A percentile compares a stretch with the other conserved stretches of the same genome.
Evolutionary conservation across 1,140 invertebrate species (phyloP).

Genomic region (Rhyzopertha dominica): DNA sequence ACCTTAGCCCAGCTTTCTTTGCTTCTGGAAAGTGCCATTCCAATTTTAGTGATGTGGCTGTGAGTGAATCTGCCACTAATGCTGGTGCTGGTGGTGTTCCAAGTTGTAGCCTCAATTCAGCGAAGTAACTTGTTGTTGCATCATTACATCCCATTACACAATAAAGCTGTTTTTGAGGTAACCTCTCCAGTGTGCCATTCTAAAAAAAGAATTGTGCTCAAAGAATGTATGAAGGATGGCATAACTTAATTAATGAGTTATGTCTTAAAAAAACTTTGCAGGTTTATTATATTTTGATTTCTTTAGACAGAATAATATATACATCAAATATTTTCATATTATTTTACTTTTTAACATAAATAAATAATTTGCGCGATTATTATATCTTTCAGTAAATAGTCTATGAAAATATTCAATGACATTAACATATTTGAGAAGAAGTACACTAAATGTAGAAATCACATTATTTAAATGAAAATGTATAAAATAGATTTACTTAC

Average conservation of each 20-base stretch:
- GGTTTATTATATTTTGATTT: not conserved
- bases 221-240: not conserved
- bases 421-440: not conserved
- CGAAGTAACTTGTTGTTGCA: constrained; percentile 67
- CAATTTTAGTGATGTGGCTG: constrained; percentile 68
- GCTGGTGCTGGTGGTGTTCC: constrained; percentile 67
- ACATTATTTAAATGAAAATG: not conserved
- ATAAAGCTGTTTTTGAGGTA: constrained; percentile 65
- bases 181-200: constrained; percentile 62
- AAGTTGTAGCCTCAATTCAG: constrained; percentile 63
- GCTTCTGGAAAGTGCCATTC: constrained; percentile 64
- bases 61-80: constrained; percentile 68
- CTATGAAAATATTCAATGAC: not conserved
- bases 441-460: not conserved
- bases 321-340: no score
- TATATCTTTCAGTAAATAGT: not conserved
- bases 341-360: no score
- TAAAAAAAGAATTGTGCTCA: constrained; percentile 42
- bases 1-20: constrained; percentile 53
- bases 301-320: not conserved
- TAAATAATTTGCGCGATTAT: no score
- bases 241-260: no score
- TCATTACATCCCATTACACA: constrained; percentile 77
- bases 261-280: not conserved
- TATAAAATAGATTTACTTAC: constrained; percentile 52